Base-by-base conservation (phyloP, 2,888 invertebrate genomes). In the Heteromurus nitidus region DNA sequence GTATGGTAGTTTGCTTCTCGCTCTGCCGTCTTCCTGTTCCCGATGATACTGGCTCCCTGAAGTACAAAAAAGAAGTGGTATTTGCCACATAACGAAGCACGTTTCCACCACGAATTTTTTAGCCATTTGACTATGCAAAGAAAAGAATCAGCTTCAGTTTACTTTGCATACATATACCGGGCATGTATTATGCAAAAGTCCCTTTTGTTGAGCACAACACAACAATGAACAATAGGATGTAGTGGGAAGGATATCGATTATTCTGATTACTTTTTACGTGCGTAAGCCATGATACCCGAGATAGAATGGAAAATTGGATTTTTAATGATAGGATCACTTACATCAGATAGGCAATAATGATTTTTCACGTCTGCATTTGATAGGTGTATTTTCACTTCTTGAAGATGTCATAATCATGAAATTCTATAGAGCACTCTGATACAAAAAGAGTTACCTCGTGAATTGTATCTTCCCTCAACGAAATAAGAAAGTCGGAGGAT, bases 191-290 rank as follows among this genome's bases (percentile, higher is more conserved):
- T 79, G 70, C 53, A 53, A 64, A 70, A 70, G 60, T 55, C 65
- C 36, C 68, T 76, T 60, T 60, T 58, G 58, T 68, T 47, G 47
- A 69, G 31, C 30, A 65, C 62, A 58, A 47, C 22, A 53, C 64
- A 72, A 80, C 72, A 80, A 80, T 80, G 79, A 79, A 60, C 60
- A 76, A 76, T 42, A 60, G 16, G 26, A 47, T 42, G 55, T 28
- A 47, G 73, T 28, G 42, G 53, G 65, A 76, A 65, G 64, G 36
- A 67, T 80, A 80, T 80, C 64, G 80, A 80, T 80, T 72, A 80
- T 80, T 80, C 72, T 80, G 72, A 80, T 72, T 80, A 72, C 72
- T 80, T 80, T 72, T n/a, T 60, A 67, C 80, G 72, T 80, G 70
- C 58, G 76, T 68, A 72, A 65, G 55, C 72, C 70, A 53, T 55